Conservation (phyloP, 23 tunicate species). For the Phallusia fumigata region DNA sequence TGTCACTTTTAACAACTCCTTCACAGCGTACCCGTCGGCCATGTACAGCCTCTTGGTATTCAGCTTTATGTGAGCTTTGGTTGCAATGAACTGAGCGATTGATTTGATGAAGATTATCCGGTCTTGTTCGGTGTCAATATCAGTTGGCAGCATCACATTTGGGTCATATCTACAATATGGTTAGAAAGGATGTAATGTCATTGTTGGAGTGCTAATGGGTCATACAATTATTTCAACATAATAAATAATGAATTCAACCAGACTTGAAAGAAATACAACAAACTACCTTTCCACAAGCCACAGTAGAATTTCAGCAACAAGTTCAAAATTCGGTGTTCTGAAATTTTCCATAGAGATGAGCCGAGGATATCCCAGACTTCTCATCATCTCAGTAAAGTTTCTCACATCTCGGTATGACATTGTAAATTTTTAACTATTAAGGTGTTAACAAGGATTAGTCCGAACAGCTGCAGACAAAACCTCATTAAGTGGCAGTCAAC, state of each 20-base stretch:
- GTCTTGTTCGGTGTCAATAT: slow-evolving; percentile 96
- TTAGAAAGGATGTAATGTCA: no score
- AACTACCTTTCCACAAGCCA: slow-evolving; percentile 78
- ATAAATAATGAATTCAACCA: no score
- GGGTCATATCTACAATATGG: slow-evolving; percentile 70
- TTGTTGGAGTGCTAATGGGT: no score
- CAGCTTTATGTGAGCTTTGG: slow-evolving; percentile 85
- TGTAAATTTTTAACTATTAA: background rate
- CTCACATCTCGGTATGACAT: slow-evolving; percentile 97
- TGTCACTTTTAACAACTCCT: slow-evolving; percentile 85
- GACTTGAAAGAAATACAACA: no score
- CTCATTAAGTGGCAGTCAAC: no score
- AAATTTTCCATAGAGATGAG: slow-evolving; percentile 93
- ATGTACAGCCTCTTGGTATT: slow-evolving; percentile 94
- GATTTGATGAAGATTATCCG: slow-evolving; percentile 94
- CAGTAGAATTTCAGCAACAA: slow-evolving; percentile 84
- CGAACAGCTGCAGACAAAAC: no score
- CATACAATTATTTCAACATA: no score
- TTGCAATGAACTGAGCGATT: slow-evolving; percentile 85
- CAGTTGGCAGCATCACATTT: slow-evolving; percentile 68
- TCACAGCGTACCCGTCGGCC: slow-evolving; percentile 99
- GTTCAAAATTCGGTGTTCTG: slow-evolving; percentile 79
- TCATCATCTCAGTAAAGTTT: slow-evolving; percentile 96
- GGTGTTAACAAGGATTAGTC: no score
- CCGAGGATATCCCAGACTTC: slow-evolving; percentile 89